Percentiles rank a stretch among this genome's conserved stretches.
Evolutionary conservation across 2,888 invertebrate genomes (phyloP).

Genomic region (Gymnosoma rotundatum): DNA sequence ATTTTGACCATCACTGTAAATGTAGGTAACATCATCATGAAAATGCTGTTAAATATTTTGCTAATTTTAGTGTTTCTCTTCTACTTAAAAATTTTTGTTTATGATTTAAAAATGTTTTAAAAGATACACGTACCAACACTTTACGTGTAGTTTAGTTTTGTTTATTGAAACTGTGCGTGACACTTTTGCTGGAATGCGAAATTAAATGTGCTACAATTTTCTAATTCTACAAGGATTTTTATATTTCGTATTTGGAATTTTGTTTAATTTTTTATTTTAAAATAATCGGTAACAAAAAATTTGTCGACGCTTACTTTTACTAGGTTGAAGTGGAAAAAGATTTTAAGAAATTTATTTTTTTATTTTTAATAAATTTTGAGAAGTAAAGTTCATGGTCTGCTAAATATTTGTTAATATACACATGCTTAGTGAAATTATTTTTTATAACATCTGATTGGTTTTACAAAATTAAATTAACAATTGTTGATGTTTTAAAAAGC

Average conservation of each 20-base stretch:
- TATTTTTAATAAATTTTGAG: background rate
- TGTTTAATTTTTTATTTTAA: conserved; percentile 1
- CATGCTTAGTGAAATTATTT: no score
- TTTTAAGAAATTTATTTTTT: background rate
- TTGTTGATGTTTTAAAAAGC: no score
- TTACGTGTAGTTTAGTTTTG: conserved; percentile 58
- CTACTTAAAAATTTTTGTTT: conserved; percentile 37
- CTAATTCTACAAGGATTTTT: conserved; percentile 49
- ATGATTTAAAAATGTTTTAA: conserved; percentile 57
- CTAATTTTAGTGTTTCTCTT: conserved; percentile 24
- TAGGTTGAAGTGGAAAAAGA: background rate
- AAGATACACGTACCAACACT: conserved; percentile 53
- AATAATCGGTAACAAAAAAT: background rate
- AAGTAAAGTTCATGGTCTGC: background rate
- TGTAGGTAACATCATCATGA: background rate
- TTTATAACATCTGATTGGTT: no score
- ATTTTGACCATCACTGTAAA: background rate
- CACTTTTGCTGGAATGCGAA: conserved; percentile 43
- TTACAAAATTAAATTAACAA: no score
- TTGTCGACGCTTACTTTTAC: background rate
- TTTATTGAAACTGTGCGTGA: conserved; percentile 65
- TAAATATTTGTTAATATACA: background rate
- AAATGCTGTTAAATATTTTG: conserved; percentile 22
- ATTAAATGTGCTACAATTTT: conserved; percentile 49
- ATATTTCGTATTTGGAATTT: conserved; percentile 16